Evolutionary conservation across 2,888 invertebrate genomes (phyloP).

Genomic region (Sinotaia quadrata): DNA sequence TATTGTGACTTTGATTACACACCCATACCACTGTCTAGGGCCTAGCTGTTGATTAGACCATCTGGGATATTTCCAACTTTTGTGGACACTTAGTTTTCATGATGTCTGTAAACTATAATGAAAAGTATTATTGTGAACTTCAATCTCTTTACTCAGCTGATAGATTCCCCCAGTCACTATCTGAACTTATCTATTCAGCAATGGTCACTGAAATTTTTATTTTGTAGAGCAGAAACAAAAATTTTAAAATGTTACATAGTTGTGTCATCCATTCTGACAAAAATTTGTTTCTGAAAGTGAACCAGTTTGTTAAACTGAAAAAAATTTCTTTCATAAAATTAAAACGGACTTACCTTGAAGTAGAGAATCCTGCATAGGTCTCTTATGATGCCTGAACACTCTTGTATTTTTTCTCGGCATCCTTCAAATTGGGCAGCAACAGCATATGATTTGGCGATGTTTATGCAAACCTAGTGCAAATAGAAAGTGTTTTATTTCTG

Average conservation of each 20-base stretch:
- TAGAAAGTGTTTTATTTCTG: too few species aligned
- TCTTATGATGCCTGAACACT: constrained; percentile 87
- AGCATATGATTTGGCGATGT: constrained; percentile 93
- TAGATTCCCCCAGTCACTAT: too few species aligned
- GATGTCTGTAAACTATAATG: too few species aligned
- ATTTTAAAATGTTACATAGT: neutral
- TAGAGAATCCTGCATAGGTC: constrained; percentile 90
- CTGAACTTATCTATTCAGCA: too few species aligned
- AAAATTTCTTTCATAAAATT: neutral
- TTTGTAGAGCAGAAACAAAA: neutral
- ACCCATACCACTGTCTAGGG: too few species aligned
- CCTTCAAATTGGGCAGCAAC: constrained; percentile 94
- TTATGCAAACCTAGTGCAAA: constrained; percentile 83
- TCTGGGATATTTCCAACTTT: too few species aligned
- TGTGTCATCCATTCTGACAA: neutral
- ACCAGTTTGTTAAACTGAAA: neutral
- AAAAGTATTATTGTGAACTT: too few species aligned
- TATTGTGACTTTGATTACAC: too few species aligned
- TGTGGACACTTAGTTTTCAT: too few species aligned
- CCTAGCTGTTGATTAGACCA: too few species aligned
- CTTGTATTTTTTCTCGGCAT: constrained; percentile 88
- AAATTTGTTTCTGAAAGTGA: neutral
- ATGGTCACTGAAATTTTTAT: too few species aligned
- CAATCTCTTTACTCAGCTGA: too few species aligned
- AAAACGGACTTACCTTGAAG: constrained; percentile 80